phyloP scores from a whole-genome alignment of 92 coral and sea anemone genomes.

The Palythoa heliodiscus region DNA sequence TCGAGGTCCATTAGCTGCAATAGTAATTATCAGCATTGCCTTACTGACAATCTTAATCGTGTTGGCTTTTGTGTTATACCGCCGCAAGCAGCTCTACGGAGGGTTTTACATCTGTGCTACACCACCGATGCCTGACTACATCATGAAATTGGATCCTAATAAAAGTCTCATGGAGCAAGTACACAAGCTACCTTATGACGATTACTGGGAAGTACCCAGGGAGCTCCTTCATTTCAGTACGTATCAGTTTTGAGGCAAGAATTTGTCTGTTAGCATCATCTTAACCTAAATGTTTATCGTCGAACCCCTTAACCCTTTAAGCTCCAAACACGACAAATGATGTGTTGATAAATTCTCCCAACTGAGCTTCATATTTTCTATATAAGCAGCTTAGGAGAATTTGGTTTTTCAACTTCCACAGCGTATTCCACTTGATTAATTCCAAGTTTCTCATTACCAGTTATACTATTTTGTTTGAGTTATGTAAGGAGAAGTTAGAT shows the following conservation, averaged over 20 bases:
- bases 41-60: conserved; percentile 60
- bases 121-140: conserved; percentile 96
- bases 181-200: conserved; percentile 86
- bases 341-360: too few relatives aligned
- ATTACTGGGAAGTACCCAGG: conserved; percentile 94
- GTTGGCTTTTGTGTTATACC: conserved; percentile 67
- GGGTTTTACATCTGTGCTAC: conserved; percentile 91
- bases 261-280: background rate
- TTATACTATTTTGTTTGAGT: too few relatives aligned
- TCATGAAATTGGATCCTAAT: conserved; percentile 78
- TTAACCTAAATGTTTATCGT: too few relatives aligned
- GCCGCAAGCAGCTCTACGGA: conserved; percentile 86
- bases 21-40: conserved; percentile 52
- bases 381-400: too few relatives aligned
- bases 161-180: conserved; percentile 84
- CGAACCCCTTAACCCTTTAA: too few relatives aligned
- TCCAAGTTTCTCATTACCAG: too few relatives aligned
- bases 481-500: too few relatives aligned
- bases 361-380: too few relatives aligned
- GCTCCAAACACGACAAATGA: too few relatives aligned
- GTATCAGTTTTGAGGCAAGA: conserved; percentile 15
- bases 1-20: conserved; percentile 53
- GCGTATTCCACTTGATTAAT: too few relatives aligned
- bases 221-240: conserved; percentile 70
- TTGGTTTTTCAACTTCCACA: too few relatives aligned